Conservation (phyloP, 1,140 invertebrate genomes). For the Pemphigus obesinymphae region DNA sequence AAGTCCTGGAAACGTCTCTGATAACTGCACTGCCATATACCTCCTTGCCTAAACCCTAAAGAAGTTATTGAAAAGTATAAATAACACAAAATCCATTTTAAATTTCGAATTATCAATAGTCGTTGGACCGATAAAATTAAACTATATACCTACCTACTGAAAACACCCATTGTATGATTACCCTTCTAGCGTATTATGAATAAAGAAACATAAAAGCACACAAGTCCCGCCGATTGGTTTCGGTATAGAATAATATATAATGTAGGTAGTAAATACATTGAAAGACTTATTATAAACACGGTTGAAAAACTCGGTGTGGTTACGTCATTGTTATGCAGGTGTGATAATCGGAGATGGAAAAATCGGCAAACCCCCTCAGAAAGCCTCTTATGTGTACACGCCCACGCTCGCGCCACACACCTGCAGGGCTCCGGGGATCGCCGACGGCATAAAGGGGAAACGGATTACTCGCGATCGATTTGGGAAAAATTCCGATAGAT, state of each 20-base stretch:
- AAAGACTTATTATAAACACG: background rate
- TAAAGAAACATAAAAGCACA: background rate
- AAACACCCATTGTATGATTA: background rate
- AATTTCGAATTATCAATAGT: no score
- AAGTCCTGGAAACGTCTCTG: no score
- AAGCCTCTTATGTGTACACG: conserved; percentile 27
- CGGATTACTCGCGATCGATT: background rate
- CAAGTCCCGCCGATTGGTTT: background rate
- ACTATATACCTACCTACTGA: no score
- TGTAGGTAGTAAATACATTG: no score
- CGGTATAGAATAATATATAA: background rate
- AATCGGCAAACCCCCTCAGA: conserved; percentile 22
- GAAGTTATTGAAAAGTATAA: no score
- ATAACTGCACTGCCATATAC: no score
- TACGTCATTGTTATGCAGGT: conserved; percentile 21
- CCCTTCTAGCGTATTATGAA: background rate
- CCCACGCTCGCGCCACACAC: conserved; percentile 8
- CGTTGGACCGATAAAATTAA: no score
- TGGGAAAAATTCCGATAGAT: background rate
- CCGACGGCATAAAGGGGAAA: background rate
- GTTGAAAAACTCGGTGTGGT: background rate
- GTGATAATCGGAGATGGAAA: conserved; percentile 37
- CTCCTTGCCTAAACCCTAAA: no score
- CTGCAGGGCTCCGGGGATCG: background rate
- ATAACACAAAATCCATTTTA: no score